These are phyloP conservation scores for Aspiorhynchus laticeps DNA, from an alignment of 2,113 vertebrate species.

Conservation along the genomic window DNA sequence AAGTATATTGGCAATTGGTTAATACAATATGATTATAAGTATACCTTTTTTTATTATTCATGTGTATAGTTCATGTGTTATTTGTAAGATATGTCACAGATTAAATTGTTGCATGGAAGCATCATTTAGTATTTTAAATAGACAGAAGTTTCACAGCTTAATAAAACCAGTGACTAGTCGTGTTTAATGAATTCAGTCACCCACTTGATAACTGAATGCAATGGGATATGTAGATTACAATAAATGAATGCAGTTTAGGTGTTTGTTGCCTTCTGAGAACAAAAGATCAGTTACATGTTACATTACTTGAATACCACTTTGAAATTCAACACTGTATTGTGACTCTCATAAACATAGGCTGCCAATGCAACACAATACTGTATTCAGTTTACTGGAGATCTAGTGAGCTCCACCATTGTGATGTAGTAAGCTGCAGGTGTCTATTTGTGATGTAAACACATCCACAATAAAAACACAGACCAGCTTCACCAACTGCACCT, in stretches of 20 bases:
- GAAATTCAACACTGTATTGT: slow-evolving; percentile 46
- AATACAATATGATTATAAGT: too few relatives aligned
- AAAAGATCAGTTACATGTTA: slow-evolving; percentile 28
- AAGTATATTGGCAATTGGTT: too few relatives aligned
- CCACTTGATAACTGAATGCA: background rate
- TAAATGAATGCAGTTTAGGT: slow-evolving; percentile 3
- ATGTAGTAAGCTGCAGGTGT: background rate
- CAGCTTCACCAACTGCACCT: background rate
- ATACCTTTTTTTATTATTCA: background rate
- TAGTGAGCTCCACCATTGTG: background rate
- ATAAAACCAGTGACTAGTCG: background rate
- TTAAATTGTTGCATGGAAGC: background rate
- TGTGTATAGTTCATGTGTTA: background rate
- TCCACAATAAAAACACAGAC: background rate
- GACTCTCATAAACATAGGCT: slow-evolving; percentile 21
- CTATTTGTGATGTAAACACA: background rate
- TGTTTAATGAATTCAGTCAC: background rate
- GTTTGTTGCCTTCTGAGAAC: slow-evolving; percentile 14
- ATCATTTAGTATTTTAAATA: background rate
- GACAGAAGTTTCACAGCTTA: background rate
- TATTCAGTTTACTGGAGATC: background rate
- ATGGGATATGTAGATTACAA: slow-evolving; percentile 1
- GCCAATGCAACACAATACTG: slow-evolving; percentile 47
- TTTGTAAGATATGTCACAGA: background rate
- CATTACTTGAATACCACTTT: slow-evolving; percentile 26